Percentiles rank a stretch among this genome's conserved stretches.
Evolutionary conservation across 2,797 vertebrate genomes (phyloP).

Genomic region (Graptemys geographica): DNA sequence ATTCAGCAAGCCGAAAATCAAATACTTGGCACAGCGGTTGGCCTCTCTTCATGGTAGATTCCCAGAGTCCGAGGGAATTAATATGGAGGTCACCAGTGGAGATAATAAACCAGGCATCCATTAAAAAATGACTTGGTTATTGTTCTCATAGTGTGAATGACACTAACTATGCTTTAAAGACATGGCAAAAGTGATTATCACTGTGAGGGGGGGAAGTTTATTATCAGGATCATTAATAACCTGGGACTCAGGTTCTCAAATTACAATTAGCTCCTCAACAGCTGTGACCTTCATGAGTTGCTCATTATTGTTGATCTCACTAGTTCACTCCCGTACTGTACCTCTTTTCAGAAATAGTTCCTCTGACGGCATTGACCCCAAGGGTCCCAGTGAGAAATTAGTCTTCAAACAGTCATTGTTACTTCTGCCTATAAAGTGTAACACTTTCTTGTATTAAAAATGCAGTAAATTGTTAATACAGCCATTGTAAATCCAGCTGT

Average conservation of each 20-base stretch:
- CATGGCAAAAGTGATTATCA: conserved; percentile 15
- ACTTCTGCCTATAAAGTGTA: background rate
- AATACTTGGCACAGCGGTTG: background rate
- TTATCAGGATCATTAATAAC: conserved; percentile 69
- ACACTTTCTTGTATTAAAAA: background rate
- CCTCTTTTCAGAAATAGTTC: conserved; percentile 59
- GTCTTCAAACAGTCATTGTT: background rate
- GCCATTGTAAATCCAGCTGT: conserved; percentile 34
- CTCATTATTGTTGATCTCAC: conserved; percentile 21
- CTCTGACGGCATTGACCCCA: conserved; percentile 51
- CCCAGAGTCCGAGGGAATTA: conserved; percentile 40
- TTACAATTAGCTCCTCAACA: conserved; percentile 71
- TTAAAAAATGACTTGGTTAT: background rate
- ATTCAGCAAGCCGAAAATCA: background rate
- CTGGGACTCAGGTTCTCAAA: conserved; percentile 58
- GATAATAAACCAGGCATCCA: background rate
- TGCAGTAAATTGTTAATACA: background rate
- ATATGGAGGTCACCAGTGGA: conserved; percentile 10
- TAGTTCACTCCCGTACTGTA: conserved; percentile 17
- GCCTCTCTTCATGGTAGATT: background rate
- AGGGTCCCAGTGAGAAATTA: conserved; percentile 34
- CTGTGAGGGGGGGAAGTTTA: conserved; percentile 43
- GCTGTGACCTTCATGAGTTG: conserved; percentile 67
- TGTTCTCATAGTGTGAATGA: background rate
- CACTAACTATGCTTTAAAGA: conserved; percentile 37